Conservation (phyloP, 2,113 vertebrate species). For the Harpagus bidentatus region DNA sequence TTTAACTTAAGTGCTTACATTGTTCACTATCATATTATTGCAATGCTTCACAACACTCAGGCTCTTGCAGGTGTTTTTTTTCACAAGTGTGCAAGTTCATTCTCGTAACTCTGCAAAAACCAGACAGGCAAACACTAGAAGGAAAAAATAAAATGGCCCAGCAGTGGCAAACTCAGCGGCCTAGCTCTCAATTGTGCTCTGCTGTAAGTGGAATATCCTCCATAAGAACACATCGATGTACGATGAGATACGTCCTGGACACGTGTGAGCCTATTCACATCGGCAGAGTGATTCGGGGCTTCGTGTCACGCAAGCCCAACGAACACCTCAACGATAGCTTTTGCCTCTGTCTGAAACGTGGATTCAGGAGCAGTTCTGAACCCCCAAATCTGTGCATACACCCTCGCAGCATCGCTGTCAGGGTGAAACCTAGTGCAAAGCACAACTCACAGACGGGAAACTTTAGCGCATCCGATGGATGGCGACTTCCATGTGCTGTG, state of each 20-base stretch:
- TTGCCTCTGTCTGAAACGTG: neutral
- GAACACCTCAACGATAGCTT: neutral
- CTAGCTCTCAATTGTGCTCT: neutral
- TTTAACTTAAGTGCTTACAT: neutral
- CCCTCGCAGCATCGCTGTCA: neutral
- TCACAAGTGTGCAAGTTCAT: neutral
- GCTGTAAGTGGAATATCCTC: neutral
- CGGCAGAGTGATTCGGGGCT: neutral
- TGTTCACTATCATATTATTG: neutral
- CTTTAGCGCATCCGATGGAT: neutral
- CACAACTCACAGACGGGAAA: neutral
- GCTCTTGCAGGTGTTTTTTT: neutral
- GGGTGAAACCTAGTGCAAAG: neutral
- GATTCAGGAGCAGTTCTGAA: neutral
- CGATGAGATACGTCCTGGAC: accelerated
- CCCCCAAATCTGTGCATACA: neutral
- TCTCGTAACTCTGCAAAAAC: neutral
- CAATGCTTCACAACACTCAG: neutral
- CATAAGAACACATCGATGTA: neutral
- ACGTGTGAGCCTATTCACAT: neutral
- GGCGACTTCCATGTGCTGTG: neutral
- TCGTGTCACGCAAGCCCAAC: neutral
- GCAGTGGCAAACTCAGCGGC: neutral
- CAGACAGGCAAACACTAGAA: neutral
- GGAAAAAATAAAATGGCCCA: neutral